These are phyloP conservation scores for Sabatieria punctata DNA, from an alignment of 2,888 invertebrate species.

Conservation along the genomic window DNA sequence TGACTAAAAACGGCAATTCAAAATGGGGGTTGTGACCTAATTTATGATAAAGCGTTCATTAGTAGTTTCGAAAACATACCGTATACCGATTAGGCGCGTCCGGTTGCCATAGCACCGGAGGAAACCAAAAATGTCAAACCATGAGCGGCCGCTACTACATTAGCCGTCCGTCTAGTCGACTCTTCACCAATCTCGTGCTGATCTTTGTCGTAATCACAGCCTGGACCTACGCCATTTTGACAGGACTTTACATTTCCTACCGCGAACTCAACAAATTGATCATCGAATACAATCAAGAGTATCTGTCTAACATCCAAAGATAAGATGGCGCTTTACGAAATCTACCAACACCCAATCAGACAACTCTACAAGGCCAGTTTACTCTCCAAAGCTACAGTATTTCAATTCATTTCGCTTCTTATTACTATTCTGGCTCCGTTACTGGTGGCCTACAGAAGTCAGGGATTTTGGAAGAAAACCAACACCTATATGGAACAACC, in stretches of 20 bases:
- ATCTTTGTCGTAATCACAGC: not conserved
- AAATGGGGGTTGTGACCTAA: too few species aligned
- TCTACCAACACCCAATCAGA: slow-evolving; percentile 46
- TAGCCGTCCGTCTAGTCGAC: not conserved
- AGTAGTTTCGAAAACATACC: too few species aligned
- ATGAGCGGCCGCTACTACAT: not conserved
- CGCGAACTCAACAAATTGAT: not conserved
- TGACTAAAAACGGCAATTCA: too few species aligned
- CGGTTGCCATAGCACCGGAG: too few species aligned
- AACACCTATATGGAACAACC: slow-evolving; percentile 57
- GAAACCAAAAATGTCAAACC: too few species aligned
- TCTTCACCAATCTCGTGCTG: not conserved
- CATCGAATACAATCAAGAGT: not conserved
- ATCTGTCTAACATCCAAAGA: not conserved
- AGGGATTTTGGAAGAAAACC: slow-evolving; percentile 58
- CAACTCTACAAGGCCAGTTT: slow-evolving; percentile 54
- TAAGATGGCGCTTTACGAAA: slow-evolving; percentile 42
- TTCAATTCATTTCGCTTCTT: slow-evolving; percentile 46
- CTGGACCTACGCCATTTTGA: slow-evolving; percentile 2
- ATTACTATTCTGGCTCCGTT: slow-evolving; percentile 51
- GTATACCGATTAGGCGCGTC: too few species aligned
- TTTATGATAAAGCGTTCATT: too few species aligned
- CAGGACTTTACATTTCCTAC: not conserved
- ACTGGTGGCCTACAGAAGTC: slow-evolving; percentile 48
- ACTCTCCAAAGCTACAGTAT: slow-evolving; percentile 55